Evolutionary conservation across 2,888 invertebrate genomes (phyloP), one percentile per base, ranked within the genome.

Genomic region (Caenorhabditis afra): DNA sequence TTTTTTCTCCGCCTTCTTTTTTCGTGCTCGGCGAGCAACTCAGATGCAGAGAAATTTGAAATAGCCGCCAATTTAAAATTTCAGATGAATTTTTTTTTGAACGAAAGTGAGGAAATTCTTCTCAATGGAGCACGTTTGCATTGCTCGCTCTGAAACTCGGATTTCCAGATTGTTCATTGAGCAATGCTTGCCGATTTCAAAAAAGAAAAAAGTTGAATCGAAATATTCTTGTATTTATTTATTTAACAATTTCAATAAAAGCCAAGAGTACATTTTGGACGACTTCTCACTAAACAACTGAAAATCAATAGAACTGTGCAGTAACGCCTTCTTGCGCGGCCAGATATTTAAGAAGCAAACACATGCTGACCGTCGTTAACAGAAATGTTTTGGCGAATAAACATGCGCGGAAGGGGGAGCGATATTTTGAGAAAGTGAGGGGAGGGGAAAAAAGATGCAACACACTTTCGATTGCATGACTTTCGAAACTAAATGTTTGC

Each of bases 391-490:
- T 44, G n/a, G 47, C 35, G 67, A 37, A 49, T 29, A 57, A 47
- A 64, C 39, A 58, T 41, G 41, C 58, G 29, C n/a, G n/a, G n/a
- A n/a, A n/a, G n/a, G n/a, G n/a, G n/a, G n/a, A n/a, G n/a, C 4
- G 22, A 22, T 49, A 22, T 70, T 70, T 70, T 70, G 68, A 35
- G 58, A 68, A 50, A 39, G 29, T 7, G 29, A 39, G 29, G 4
- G 29, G 3, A 29, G 29, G 7, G 7, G 7, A 29, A 29, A 29
- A 39, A 62, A 70, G 47, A 70, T 70, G 70, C 53, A 45, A 62
- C 70, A 39, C 55, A 29, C 29, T 29, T 62, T 22, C 45, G 70
- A 70, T 61, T 47, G 70, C 62, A 53, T 67, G 23, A 49, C 49
- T 53, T 57, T 67, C 16, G 12, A n/a, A 29, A 16, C 22, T 8